Conservation (phyloP, 2,888 invertebrate genomes). For the Polydrusus cervinus region DNA sequence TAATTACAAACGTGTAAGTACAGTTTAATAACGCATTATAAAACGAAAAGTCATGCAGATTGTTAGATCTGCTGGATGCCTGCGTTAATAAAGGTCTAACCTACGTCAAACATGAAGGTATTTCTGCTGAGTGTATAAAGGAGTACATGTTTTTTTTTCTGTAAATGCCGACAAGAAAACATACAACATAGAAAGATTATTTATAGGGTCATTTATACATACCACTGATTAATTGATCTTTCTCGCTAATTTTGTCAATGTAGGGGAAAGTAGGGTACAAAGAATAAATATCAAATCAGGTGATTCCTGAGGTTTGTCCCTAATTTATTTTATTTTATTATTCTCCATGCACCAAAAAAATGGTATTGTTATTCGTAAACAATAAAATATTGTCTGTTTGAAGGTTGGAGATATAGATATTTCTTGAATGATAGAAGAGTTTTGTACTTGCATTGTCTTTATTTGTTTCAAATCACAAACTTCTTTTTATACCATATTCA, state of each 20-base stretch:
- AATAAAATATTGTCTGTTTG: too few relatives aligned
- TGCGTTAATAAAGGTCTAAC: conserved; percentile 22
- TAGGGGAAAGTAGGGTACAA: background rate
- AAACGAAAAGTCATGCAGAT: conserved; percentile 22
- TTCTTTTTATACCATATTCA: too few relatives aligned
- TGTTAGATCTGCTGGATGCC: conserved; percentile 10
- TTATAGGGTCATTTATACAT: conserved; percentile 20
- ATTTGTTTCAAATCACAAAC: too few relatives aligned
- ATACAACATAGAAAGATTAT: conserved; percentile 15
- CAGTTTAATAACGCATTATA: conserved; percentile 4
- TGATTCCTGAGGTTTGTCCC: too few relatives aligned
- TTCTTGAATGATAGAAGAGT: too few relatives aligned
- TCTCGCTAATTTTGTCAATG: conserved; percentile 13
- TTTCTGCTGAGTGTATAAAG: conserved; percentile 13
- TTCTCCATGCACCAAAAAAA: too few relatives aligned
- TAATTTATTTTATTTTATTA: too few relatives aligned
- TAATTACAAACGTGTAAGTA: background rate
- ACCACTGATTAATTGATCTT: conserved; percentile 16
- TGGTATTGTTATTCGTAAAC: too few relatives aligned
- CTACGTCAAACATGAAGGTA: conserved; percentile 24
- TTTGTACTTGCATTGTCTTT: too few relatives aligned
- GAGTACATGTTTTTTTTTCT: conserved; percentile 15
- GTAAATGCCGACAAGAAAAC: background rate
- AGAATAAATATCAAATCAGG: too few relatives aligned
- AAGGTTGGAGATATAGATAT: too few relatives aligned